phyloP scores from a whole-genome alignment of 2,888 invertebrate genomes.

The Stenurella melanura region DNA sequence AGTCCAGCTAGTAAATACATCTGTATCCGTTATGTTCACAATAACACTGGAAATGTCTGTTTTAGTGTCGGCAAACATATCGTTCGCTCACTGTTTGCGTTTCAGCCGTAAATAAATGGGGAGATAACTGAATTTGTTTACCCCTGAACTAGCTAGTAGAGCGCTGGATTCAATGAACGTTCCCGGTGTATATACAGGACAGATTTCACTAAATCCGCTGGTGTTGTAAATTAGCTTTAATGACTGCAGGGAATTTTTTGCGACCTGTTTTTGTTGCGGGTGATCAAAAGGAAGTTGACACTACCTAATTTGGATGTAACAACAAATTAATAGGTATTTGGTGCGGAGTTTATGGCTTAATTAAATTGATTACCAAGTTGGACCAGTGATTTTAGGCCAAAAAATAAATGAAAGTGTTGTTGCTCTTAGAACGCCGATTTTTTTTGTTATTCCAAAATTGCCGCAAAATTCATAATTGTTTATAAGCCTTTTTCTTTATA shows the following conservation, averaged over 20 bases:
- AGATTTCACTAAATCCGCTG: not conserved
- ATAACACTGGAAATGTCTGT: constrained; percentile 1
- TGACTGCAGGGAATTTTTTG: constrained; percentile 7
- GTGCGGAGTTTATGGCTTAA: no score
- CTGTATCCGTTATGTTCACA: not conserved
- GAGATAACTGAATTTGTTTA: constrained; percentile 19
- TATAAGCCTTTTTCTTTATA: no score
- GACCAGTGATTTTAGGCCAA: no score
- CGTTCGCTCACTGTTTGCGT: not conserved
- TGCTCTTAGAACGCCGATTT: no score
- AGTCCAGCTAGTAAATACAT: not conserved
- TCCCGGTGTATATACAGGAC: not conserved
- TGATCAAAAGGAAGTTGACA: not conserved
- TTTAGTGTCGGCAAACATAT: not conserved
- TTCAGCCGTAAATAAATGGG: not conserved
- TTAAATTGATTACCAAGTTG: no score
- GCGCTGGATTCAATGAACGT: not conserved
- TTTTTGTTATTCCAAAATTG: no score
- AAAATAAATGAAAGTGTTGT: no score
- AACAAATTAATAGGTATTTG: no score
- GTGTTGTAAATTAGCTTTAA: not conserved
- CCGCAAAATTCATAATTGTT: no score
- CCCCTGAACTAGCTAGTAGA: not conserved
- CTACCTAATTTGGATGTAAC: not conserved
- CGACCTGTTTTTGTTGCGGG: not conserved